phyloP scores from a whole-genome alignment of 2,113 vertebrate species.

The Apaloderma vittatum region DNA sequence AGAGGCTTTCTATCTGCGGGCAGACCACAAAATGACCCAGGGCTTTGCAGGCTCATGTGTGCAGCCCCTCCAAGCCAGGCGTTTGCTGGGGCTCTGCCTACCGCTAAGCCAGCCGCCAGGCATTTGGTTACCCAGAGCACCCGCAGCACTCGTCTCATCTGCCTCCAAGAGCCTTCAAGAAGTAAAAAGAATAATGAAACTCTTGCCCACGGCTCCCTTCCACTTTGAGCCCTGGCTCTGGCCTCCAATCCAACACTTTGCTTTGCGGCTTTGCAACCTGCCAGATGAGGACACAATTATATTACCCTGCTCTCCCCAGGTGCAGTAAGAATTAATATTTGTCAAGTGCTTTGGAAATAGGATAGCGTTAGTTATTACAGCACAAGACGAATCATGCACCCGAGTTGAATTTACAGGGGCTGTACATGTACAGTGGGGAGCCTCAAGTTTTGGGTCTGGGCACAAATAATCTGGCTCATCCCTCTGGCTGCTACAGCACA shows the following conservation, averaged over 20 bases:
- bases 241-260: not conserved
- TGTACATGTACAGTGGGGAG: not conserved
- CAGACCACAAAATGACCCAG: rapidly evolving
- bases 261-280: not conserved
- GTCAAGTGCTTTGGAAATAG: not conserved
- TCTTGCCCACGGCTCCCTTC: not conserved
- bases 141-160: not conserved
- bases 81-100: not conserved
- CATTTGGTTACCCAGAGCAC: not conserved
- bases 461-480: not conserved
- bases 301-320: not conserved
- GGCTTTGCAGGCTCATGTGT: not conserved
- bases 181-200: not conserved
- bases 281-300: not conserved
- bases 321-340: not conserved
- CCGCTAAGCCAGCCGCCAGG: not conserved
- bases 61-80: rapidly evolving
- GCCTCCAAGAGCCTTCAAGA: not conserved
- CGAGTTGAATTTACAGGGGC: rapidly evolving
- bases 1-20: not conserved
- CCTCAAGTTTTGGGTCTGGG: not conserved
- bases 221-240: rapidly evolving
- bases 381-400: not conserved
- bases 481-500: rapidly evolving
- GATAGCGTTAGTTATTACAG: not conserved